These are phyloP conservation scores for Nasonovia ribisnigri DNA, from an alignment of 2,888 invertebrate species.

Conservation along the genomic window DNA sequence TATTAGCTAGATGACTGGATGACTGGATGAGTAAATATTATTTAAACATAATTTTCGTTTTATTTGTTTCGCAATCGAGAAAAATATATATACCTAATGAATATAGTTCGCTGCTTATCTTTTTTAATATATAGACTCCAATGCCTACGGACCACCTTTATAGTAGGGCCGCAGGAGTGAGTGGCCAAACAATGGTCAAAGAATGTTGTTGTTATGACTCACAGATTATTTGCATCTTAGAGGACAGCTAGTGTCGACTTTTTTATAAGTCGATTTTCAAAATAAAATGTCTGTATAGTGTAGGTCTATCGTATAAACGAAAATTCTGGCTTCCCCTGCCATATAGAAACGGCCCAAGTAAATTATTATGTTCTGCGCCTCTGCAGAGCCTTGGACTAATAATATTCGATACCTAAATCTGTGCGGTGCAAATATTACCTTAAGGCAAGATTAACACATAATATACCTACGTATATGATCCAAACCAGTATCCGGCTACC, in stretches of 20 bases:
- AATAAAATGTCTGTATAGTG: background rate
- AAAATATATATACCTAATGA: background rate
- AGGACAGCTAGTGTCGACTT: background rate
- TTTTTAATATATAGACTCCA: background rate
- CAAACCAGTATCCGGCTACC: conserved; percentile 33
- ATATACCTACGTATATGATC: background rate
- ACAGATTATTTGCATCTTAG: no score
- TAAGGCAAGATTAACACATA: conserved; percentile 27
- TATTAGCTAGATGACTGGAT: no score
- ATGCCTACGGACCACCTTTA: background rate
- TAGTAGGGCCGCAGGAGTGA: background rate
- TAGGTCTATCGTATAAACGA: background rate
- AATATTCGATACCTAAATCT: background rate
- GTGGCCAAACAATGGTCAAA: background rate
- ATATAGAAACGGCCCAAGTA: background rate
- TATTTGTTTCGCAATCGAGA: background rate
- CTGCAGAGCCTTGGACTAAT: conserved; percentile 27
- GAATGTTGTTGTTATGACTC: background rate
- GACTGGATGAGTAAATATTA: background rate
- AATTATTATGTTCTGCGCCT: background rate
- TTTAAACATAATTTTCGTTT: background rate
- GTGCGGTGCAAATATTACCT: background rate
- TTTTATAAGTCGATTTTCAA: background rate
- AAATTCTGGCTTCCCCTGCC: background rate
- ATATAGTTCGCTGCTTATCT: background rate